Evolutionary conservation across 2,797 vertebrate genomes (phyloP), one percentile per base, ranked within the genome.

Genomic region (Gila robusta): DNA sequence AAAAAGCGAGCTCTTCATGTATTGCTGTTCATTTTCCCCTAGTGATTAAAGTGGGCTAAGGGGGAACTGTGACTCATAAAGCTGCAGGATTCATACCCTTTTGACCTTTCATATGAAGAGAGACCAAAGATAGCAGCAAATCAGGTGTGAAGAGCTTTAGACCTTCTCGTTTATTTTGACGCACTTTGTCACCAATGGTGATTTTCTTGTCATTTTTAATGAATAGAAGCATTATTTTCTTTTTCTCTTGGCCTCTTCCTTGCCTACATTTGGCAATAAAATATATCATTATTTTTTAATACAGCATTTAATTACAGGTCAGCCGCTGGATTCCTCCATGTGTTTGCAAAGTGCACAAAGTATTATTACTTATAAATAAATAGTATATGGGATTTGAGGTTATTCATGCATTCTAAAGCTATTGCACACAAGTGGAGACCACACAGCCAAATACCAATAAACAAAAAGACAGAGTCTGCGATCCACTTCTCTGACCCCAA

Each of bases 41-140:
- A 78, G 67, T 81, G 78, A 86, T 83, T 44, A 80, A 74, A 59
- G 47, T 47, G 64, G 81, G 72, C 56, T 85, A 77, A 81, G 78
- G 73, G 62, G 83, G 77, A 72, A 73, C 79, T 85, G 56, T 90
- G 89, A 90, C 78, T 86, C 87, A 89, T 80, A 87, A 72, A 66
- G 79, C 66, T 59, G 74, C 56, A 32, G 21, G 64, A 86, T 83
- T 83, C 54, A 37, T 73, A 89, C n/a, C 78, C 64, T 78, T 67
- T 77, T 82, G 74, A 84, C 89, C 84, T 82, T 64, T 81, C 70
- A 56, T 47, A 72, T 37, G 5, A 28, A 76, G n/a, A 28, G 37
- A 81, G 26, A 70, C 44, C 47, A 14, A 67, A 62, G 23, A 81
- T 64, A 84, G 73, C 8, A 19, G 12, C 21, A 54, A 39, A 6